phyloP scores from a whole-genome alignment of 2,888 invertebrate species.

The Antheraea assamensis region DNA sequence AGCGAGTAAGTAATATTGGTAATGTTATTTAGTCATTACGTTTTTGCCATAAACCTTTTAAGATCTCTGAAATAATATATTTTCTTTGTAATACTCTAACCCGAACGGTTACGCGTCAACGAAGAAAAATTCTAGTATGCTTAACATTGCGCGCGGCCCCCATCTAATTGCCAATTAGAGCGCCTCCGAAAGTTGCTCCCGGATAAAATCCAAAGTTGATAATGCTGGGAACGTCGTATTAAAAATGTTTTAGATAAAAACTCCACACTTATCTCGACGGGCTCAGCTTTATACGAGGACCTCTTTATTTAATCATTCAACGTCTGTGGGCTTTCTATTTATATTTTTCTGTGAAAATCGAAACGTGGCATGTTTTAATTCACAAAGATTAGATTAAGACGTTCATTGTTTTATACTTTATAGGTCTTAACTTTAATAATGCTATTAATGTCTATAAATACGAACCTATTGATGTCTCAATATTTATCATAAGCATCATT shows the following conservation, averaged over 20 bases:
- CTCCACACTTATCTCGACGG: slow-evolving; percentile 19
- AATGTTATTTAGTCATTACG: too few relatives aligned
- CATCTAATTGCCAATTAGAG: slow-evolving; percentile 59
- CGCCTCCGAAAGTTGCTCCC: slow-evolving; percentile 37
- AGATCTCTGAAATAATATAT: too few relatives aligned
- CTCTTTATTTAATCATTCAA: slow-evolving; percentile 19
- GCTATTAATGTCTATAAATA: background rate
- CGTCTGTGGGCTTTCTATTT: slow-evolving; percentile 7
- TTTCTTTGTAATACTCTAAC: slow-evolving; percentile 2
- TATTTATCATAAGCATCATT: background rate
- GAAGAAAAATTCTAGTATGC: slow-evolving; percentile 34
- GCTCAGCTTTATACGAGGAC: slow-evolving; percentile 23
- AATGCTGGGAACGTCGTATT: slow-evolving; percentile 33
- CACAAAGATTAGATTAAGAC: background rate
- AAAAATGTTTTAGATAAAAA: slow-evolving; percentile 23
- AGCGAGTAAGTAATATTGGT: too few relatives aligned
- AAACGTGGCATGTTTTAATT: background rate
- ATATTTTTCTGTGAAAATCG: background rate
- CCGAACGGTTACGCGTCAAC: slow-evolving; percentile 33
- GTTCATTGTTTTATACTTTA: background rate
- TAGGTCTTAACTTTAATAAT: background rate
- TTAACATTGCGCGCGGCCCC: slow-evolving; percentile 37
- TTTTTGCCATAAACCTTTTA: too few relatives aligned
- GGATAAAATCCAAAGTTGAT: slow-evolving; percentile 39
- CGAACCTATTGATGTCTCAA: background rate